Conservation (phyloP, 2,888 invertebrate species). For the Aspidapion aeneum region DNA sequence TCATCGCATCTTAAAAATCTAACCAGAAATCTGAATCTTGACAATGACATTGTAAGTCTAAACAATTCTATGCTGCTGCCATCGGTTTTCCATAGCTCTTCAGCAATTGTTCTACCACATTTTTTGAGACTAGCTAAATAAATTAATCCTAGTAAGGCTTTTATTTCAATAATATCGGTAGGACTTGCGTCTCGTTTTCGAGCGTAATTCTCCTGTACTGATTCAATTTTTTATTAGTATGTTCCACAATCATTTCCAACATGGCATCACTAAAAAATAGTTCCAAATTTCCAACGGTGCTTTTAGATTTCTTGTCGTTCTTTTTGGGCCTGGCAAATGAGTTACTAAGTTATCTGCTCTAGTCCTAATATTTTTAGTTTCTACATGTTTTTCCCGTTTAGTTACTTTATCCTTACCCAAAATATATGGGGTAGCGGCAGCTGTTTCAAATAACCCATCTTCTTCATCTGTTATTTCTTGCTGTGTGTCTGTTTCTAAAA, state of each 20-base stretch:
- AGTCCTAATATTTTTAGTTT: background rate
- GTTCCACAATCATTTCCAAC: conserved; percentile 28
- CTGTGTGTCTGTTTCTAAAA: background rate
- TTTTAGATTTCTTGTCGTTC: background rate
- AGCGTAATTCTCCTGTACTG: conserved; percentile 23
- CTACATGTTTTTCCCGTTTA: background rate
- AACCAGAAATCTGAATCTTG: conserved; percentile 31
- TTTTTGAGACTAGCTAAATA: conserved; percentile 34
- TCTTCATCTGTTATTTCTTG: background rate
- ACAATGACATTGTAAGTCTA: conserved; percentile 29
- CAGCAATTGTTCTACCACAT: conserved; percentile 26
- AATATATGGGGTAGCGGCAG: background rate
- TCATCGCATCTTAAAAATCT: conserved; percentile 30
- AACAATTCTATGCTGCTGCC: conserved; percentile 33
- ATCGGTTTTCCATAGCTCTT: conserved; percentile 33
- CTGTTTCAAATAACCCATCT: background rate
- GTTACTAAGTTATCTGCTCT: conserved; percentile 2
- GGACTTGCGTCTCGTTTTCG: conserved; percentile 16
- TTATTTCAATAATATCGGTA: conserved; percentile 32
- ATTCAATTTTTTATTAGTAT: conserved; percentile 29
- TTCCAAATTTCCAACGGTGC: conserved; percentile 19
- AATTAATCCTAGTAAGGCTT: conserved; percentile 35
- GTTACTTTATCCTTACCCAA: conserved; percentile 6
- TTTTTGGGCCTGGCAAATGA: conserved; percentile 1
- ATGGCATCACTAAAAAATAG: conserved; percentile 26